These are phyloP conservation scores for Paelopatides confundens DNA, from an alignment of 53 echinoderm and acorn worm species.

Conservation along the genomic window DNA sequence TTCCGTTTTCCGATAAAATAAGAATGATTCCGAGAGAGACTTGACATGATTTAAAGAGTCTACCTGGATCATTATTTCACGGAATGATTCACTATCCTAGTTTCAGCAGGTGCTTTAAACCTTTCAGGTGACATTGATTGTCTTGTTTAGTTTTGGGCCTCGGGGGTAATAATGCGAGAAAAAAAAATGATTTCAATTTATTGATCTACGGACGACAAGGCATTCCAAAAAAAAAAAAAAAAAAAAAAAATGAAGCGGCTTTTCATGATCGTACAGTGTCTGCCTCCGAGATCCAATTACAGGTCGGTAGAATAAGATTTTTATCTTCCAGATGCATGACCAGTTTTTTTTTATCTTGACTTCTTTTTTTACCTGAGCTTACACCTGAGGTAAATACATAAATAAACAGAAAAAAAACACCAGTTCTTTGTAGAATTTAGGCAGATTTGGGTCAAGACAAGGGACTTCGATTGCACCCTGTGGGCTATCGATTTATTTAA, in stretches of 20 bases:
- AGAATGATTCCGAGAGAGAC: no score
- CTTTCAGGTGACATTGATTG: neutral
- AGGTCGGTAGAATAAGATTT: neutral
- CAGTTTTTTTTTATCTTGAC: neutral
- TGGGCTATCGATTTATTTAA: neutral
- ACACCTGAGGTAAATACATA: neutral
- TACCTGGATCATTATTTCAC: no score
- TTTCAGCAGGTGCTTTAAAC: neutral
- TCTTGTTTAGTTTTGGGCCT: neutral
- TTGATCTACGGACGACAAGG: neutral
- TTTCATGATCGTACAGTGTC: neutral
- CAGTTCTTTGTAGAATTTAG: neutral
- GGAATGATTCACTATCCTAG: no score
- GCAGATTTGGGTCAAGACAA: neutral
- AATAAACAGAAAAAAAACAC: neutral
- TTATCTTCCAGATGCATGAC: neutral
- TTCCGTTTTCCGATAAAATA: no score
- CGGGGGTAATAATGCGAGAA: neutral
- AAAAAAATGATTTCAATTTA: neutral
- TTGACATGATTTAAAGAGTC: no score
- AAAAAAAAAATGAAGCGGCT: neutral
- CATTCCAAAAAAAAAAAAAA: neutral
- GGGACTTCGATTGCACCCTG: neutral
- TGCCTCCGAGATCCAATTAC: neutral
- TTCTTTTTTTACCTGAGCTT: neutral